Percentiles rank a stretch among this genome's conserved stretches.
These are phyloP conservation scores for rabbit (Oryctolagus cuniculus) DNA, from an alignment of 2,113 vertebrate species.

Conservation along the genomic window DNA sequence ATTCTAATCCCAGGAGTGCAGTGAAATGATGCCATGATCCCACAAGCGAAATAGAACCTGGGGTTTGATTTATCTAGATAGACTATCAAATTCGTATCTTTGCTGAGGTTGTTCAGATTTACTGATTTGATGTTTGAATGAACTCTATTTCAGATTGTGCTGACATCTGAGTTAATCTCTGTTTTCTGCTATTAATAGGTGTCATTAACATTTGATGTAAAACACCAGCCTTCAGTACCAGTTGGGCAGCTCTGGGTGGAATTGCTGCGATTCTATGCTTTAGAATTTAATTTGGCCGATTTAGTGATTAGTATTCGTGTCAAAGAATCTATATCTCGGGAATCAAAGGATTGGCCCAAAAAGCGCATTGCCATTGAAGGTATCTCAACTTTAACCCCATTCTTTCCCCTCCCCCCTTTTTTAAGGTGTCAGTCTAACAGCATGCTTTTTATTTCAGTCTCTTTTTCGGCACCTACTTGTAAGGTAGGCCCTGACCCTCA, in stretches of 20 bases:
- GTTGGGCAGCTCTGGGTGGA: conserved; percentile 95
- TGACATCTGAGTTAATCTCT: conserved; percentile 42
- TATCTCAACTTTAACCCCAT: conserved; percentile 72
- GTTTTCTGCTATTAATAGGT: conserved; percentile 87
- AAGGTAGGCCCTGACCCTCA: conserved; percentile 58
- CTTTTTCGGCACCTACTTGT: conserved; percentile 57
- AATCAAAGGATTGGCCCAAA: conserved; percentile 97
- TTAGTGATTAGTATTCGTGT: conserved; percentile 94
- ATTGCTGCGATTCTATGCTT: conserved; percentile 95
- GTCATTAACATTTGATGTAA: conserved; percentile 89
- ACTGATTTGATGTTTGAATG: conserved; percentile 52
- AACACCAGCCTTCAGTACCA: conserved; percentile 83
- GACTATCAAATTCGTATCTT: conserved; percentile 28
- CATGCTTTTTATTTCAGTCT: conserved; percentile 67
- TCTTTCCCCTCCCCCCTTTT: not conserved
- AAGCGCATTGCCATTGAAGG: conserved; percentile 96
- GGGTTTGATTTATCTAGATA: conserved; percentile 48
- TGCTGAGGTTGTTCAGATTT: conserved; percentile 49
- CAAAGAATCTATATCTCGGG: conserved; percentile 90
- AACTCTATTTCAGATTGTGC: conserved; percentile 52
- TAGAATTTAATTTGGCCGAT: conserved; percentile 94
- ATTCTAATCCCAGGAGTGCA: not conserved
- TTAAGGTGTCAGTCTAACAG: conserved; percentile 45
- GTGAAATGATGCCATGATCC: conserved; percentile 8
- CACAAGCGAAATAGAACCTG: conserved; percentile 8